Conservation (phyloP, 2,113 vertebrate genomes). For the Climacteris rufus region DNA sequence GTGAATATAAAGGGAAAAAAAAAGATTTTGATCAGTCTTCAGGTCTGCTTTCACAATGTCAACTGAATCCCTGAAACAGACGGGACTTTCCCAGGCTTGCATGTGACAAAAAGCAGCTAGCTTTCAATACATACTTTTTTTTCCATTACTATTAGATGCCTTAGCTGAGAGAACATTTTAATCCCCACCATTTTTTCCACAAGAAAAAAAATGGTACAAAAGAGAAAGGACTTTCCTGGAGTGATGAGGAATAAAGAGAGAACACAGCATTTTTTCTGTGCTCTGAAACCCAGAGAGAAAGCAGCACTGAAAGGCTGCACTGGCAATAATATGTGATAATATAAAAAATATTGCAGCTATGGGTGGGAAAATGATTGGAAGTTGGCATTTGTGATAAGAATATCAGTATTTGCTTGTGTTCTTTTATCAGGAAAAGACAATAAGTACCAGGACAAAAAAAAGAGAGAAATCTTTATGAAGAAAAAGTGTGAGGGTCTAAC, state of each 20-base stretch:
- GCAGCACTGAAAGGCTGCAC: background rate
- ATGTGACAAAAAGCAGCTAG: background rate
- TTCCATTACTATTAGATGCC: background rate
- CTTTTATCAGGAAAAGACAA: background rate
- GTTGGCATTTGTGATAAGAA: background rate
- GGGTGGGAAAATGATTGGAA: background rate
- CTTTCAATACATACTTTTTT: background rate
- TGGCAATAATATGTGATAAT: background rate
- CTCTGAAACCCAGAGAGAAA: background rate
- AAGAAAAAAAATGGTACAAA: background rate
- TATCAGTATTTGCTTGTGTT: background rate
- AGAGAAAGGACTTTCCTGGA: background rate
- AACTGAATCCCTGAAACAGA: background rate
- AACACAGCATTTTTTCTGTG: background rate
- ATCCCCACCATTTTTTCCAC: background rate
- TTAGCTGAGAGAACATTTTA: background rate
- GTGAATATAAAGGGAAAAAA: background rate
- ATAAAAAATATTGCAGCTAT: background rate
- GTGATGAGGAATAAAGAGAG: background rate
- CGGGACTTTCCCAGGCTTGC: rapidly evolving
- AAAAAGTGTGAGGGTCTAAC: background rate
- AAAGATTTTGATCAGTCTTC: background rate
- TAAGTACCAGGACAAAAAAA: background rate
- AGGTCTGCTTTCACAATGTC: background rate
- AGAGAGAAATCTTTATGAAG: background rate